Evolutionary conservation across 2,797 vertebrate species (phyloP), one percentile per base, ranked within the genome.

Genomic region (Ctenochaetus hawaiiensis): DNA sequence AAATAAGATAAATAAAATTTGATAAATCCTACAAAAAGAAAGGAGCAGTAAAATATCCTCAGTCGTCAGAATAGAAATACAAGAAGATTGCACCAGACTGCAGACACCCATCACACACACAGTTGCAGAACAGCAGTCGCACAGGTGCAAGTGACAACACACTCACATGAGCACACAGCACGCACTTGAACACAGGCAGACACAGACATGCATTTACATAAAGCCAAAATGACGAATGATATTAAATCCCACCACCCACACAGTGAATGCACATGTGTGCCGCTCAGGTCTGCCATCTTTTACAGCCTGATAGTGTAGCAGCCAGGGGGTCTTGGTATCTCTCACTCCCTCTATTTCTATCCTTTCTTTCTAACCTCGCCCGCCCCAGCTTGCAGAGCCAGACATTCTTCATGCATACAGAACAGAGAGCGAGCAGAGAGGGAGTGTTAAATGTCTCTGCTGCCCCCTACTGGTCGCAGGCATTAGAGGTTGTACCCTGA

Each of bases 381-480:
- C 26, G n/a, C 59, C 75, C 77, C 54, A 34, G 18, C 77, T 84
- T 52, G 0, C 68, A 56, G 64, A 59, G 80, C 70, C 75, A 75
- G 67, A 64, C 77, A 6, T 47, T 67, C 47, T 23, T 16, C 61
- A 41, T 84, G 80, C 84, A 87, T 84, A 77, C 77, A 67, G 75
- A 88, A 5, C 72, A 70, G 53, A 6, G 58, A 30, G 26, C 0
- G 26, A 49, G 37, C 67, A 30, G 52, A 43, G 30, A 10, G 54
- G 20, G 9, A 0, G 8, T 17, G 61, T 10, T 18, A 30, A 72
- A 89, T 82, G 65, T 61, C 90, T 92, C 83, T 93, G 84, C 90
- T 89, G 85, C 91, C 91, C 87, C 88, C 92, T 88, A 22, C 59
- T 81, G 91, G 71, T 20, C 0, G 5, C 16, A 6, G 8, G 6